Evolutionary conservation across 2,888 invertebrate species (phyloP).

Genomic region (Steinernema carpocapsae): DNA sequence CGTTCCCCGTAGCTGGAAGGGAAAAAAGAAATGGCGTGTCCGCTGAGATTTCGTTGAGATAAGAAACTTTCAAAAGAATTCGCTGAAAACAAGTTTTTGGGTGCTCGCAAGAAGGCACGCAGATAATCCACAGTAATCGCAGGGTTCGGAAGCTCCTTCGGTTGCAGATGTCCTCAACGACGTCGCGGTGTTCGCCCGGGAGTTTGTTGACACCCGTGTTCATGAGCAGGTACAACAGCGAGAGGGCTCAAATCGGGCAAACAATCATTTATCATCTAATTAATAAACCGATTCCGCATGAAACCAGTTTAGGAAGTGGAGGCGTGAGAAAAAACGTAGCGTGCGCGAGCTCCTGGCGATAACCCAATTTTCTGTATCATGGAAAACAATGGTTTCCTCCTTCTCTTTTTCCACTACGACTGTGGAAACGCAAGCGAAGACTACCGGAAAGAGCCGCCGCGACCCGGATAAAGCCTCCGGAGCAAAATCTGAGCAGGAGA

Average conservation of each 20-base stretch:
- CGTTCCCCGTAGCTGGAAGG: not conserved
- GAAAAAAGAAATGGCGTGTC: not conserved
- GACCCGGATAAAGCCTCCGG: too few relatives aligned
- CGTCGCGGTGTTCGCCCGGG: conserved; percentile 10
- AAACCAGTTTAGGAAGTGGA: conserved; percentile 21
- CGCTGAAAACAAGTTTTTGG: conserved; percentile 20
- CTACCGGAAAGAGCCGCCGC: not conserved
- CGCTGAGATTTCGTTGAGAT: conserved; percentile 14
- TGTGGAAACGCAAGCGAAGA: not conserved
- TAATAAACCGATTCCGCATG: conserved; percentile 17
- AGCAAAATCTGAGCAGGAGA: too few relatives aligned
- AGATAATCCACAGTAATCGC: conserved; percentile 15
- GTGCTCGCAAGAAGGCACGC: conserved; percentile 7
- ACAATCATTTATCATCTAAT: conserved; percentile 30
- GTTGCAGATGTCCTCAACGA: not conserved
- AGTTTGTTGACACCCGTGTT: not conserved
- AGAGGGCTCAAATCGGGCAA: not conserved
- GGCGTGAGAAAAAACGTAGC: not conserved
- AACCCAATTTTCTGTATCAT: conserved; percentile 24
- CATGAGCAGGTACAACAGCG: not conserved
- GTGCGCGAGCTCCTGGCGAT: conserved; percentile 21
- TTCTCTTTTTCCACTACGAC: too few relatives aligned
- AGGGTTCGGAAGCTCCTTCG: conserved; percentile 11
- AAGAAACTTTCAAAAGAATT: conserved; percentile 15
- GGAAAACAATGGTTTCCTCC: conserved; percentile 22